Conservation (phyloP, 2,113 vertebrate species). For the Penelope pileata region DNA sequence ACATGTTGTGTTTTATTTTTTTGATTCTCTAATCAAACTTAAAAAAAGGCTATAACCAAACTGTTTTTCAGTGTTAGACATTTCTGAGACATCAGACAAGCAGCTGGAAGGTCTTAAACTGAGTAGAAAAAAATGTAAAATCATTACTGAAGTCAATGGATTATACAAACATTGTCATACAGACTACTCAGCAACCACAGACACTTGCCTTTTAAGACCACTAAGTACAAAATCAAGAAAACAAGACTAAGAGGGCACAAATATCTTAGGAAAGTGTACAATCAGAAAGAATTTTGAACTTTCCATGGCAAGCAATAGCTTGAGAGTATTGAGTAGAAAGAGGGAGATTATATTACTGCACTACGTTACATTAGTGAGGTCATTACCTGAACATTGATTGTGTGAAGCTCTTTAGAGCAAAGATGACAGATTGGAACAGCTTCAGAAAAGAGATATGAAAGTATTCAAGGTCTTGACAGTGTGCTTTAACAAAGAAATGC, state of each 20-base stretch:
- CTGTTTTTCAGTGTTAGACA: not conserved
- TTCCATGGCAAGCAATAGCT: not conserved
- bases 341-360: not conserved
- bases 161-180: not conserved
- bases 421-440: not conserved
- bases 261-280: not conserved
- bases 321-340: not conserved
- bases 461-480: not conserved
- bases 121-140: not conserved
- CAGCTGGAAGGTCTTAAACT: not conserved
- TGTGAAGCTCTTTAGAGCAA: not conserved
- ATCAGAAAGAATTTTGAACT: not conserved
- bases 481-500: not conserved
- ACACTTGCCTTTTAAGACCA: not conserved
- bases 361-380: not conserved
- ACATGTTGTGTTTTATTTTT: not conserved
- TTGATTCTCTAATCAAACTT: not conserved
- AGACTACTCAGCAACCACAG: not conserved
- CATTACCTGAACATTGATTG: not conserved
- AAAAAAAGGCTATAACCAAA: not conserved
- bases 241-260: not conserved
- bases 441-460: not conserved
- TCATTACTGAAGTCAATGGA: not conserved
- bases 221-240: not conserved
- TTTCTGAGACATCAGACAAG: not conserved